Conservation (phyloP, 2,113 vertebrate genomes). For the Pimephales promelas region DNA sequence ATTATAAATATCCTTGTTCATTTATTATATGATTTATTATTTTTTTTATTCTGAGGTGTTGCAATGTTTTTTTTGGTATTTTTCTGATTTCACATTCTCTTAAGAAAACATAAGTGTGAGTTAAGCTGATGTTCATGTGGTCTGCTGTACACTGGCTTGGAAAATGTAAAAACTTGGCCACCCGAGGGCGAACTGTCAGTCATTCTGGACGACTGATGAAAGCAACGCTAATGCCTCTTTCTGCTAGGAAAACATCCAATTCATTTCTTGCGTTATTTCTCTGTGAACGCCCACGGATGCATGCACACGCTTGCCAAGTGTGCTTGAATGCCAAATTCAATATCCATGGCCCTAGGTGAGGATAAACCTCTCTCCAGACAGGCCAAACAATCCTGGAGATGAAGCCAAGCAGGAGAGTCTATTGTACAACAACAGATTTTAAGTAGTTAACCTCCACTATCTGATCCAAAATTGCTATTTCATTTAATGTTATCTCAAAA, state of each 20-base stretch:
- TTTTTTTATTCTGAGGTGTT: neutral
- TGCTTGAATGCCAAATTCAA: neutral
- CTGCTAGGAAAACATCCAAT: neutral
- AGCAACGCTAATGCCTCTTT: neutral
- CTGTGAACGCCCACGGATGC: conserved; percentile 7
- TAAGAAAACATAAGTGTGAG: neutral
- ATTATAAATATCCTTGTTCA: neutral
- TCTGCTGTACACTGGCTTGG: neutral
- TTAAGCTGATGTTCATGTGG: neutral
- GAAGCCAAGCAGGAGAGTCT: neutral
- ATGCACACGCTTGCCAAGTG: neutral
- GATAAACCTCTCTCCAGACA: conserved; percentile 3
- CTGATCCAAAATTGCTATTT: neutral
- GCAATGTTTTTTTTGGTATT: neutral
- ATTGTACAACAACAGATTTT: neutral
- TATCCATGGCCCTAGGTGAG: neutral
- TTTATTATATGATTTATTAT: neutral
- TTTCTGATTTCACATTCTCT: neutral
- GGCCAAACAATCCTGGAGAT: neutral
- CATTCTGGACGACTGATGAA: neutral
- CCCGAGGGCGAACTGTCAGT: conserved; percentile 19
- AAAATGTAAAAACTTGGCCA: conserved; percentile 38
- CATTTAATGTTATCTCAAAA: neutral
- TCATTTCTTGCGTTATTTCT: neutral
- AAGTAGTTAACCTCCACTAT: neutral